Percentiles rank a stretch among this genome's conserved stretches.
phyloP scores from a whole-genome alignment of 2,888 invertebrate genomes.

The Synanthedon andrenaeformis region DNA sequence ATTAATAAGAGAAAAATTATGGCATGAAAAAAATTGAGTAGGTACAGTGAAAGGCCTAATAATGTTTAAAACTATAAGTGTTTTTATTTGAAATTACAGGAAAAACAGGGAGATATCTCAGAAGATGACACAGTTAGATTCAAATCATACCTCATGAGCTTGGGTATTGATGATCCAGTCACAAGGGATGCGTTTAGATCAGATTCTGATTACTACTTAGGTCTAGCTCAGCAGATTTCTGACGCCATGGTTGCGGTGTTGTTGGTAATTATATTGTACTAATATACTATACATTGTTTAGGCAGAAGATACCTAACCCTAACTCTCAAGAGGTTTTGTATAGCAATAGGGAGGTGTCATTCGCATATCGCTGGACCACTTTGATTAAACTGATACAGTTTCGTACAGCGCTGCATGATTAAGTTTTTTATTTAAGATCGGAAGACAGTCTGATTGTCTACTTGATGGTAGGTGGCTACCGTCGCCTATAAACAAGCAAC shows the following conservation, averaged over 20 bases:
- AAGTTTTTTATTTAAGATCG: no score
- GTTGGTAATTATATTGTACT: slow-evolving; percentile 65
- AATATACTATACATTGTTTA: neutral
- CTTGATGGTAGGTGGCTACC: no score
- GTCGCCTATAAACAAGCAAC: no score
- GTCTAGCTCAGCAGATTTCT: slow-evolving; percentile 87
- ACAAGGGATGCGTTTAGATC: slow-evolving; percentile 91
- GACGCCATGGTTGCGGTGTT: slow-evolving; percentile 85
- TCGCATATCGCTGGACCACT: no score
- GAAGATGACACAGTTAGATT: slow-evolving; percentile 98
- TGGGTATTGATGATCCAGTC: slow-evolving; percentile 98
- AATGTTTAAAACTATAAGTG: no score
- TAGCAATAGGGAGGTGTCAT: no score
- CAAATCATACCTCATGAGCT: slow-evolving; percentile 94
- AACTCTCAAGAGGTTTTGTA: neutral
- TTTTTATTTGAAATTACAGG: slow-evolving; percentile 50
- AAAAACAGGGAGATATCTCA: slow-evolving; percentile 94
- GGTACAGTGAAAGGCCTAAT: no score
- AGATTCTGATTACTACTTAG: slow-evolving; percentile 85
- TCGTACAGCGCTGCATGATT: no score
- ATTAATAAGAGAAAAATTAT: no score
- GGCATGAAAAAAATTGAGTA: no score
- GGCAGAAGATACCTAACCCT: neutral
- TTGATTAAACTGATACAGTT: no score
- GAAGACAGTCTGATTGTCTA: no score